Base-by-base conservation (phyloP, 2,888 invertebrate species). In the Caradrina clavipalpis region DNA sequence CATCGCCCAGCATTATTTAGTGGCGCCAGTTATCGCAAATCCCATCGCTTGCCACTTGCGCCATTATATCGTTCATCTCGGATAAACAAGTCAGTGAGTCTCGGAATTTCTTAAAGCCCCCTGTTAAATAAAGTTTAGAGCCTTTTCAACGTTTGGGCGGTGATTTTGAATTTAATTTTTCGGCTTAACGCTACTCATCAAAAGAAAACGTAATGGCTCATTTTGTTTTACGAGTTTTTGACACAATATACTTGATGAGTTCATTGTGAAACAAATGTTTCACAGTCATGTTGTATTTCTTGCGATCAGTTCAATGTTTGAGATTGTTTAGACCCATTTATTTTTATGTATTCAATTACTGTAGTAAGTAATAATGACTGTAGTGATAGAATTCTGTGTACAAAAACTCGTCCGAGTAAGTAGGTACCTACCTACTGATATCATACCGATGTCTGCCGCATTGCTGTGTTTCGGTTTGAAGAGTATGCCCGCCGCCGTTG, bases 81-180 rank as follows among this genome's bases (percentile, higher is more conserved):
- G 87, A 88, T 89, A 89, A 90, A 90, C 90, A 90, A 88, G 87
- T 87, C 86, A 82, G 55, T 70, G 74, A 76, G 62, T 76, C 66
- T 73, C 78, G 79, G 75, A 76, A 81, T 87, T 87, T 85, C 87
- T 86, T 85, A 83, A 87, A 88, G 87, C 86, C 78, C 81, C 85
- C 85, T 87, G 84, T 90, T 89, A 90, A 88, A 89, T 89, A 87
- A 90, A 89, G 87, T 90, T 89, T 88, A 89, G 87, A 85, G 82
- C 83, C 83, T 75, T 85, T 82, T 69, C 82, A 82, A 84, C 81
- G 84, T 80, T 83, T 76, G 80, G 83, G 83, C 80, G 85, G 83
- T 86, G 85, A 87, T 86, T 87, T 82, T 76, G 82, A 85, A 86
- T 89, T 90, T 85, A 88, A 89, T 88, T 89, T 89, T 89, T 90